These are phyloP conservation scores for Neoitamus cyanurus DNA, from an alignment of 2,888 invertebrate species.

Conservation along the genomic window DNA sequence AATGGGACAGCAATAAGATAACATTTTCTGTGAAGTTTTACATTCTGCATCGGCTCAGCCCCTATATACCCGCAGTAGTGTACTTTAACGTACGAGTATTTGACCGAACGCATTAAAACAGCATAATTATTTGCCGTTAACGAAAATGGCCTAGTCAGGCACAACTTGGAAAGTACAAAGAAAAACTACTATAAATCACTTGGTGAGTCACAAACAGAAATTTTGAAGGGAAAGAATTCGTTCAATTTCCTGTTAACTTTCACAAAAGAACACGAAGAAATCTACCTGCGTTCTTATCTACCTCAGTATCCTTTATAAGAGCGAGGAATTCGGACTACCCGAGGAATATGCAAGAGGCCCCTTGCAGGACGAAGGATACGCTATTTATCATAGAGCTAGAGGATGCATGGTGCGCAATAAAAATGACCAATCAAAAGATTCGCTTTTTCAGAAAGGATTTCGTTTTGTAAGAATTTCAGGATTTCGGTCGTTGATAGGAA, in stretches of 20 bases:
- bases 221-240: not conserved
- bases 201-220: not conserved
- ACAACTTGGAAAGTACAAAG: not conserved
- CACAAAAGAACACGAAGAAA: not conserved
- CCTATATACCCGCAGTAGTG: no score
- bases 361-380: not conserved
- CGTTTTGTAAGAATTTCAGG: not conserved
- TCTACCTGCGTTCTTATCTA: not conserved
- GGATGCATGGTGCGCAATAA: not conserved
- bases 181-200: not conserved
- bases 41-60: no score
- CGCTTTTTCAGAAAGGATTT: not conserved
- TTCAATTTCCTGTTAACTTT: not conserved
- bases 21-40: no score
- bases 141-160: not conserved
- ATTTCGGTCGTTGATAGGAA: not conserved
- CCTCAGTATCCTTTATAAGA: not conserved
- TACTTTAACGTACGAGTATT: not conserved
- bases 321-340: not conserved
- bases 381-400: not conserved
- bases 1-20: no score
- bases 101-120: not conserved
- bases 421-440: not conserved
- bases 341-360: not conserved
- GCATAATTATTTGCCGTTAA: not conserved